These are phyloP conservation scores for Ectemnius continuus DNA, from an alignment of 2,888 invertebrate genomes.

Conservation along the genomic window DNA sequence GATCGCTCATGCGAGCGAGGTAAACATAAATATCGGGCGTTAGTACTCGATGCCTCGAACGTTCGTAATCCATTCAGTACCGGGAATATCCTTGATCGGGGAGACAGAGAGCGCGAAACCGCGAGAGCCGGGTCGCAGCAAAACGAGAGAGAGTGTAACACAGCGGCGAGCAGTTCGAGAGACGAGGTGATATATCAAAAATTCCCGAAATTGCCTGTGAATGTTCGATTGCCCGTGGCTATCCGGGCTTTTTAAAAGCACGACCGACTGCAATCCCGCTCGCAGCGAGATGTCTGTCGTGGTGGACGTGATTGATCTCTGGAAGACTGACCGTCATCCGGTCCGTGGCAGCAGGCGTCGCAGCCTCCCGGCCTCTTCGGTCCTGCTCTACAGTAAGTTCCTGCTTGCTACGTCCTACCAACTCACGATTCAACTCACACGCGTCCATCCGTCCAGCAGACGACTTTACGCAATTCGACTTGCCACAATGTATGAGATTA, in stretches of 20 bases:
- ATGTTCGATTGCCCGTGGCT: slow-evolving; percentile 6
- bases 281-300: slow-evolving; percentile 26
- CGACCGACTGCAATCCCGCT: slow-evolving; percentile 9
- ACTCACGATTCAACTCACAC: too few species aligned
- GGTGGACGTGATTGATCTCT: slow-evolving; percentile 23
- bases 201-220: background rate
- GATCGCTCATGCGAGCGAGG: slow-evolving; percentile 31
- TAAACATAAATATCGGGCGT: slow-evolving; percentile 37
- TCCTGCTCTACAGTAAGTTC: slow-evolving; percentile 23
- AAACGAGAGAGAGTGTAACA: background rate
- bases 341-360: background rate
- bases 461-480: too few species aligned
- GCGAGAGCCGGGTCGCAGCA: slow-evolving; percentile 1
- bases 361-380: background rate
- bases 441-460: too few species aligned
- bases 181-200: too few species aligned
- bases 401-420: background rate
- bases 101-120: background rate
- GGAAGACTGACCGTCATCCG: slow-evolving; percentile 9
- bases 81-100: slow-evolving; percentile 4
- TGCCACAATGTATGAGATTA: background rate
- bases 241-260: slow-evolving; percentile 5
- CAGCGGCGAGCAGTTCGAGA: background rate
- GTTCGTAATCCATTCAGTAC: slow-evolving; percentile 33
- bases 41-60: background rate